Conservation (phyloP, 1,140 invertebrate species). For the Apis laboriosa region DNA sequence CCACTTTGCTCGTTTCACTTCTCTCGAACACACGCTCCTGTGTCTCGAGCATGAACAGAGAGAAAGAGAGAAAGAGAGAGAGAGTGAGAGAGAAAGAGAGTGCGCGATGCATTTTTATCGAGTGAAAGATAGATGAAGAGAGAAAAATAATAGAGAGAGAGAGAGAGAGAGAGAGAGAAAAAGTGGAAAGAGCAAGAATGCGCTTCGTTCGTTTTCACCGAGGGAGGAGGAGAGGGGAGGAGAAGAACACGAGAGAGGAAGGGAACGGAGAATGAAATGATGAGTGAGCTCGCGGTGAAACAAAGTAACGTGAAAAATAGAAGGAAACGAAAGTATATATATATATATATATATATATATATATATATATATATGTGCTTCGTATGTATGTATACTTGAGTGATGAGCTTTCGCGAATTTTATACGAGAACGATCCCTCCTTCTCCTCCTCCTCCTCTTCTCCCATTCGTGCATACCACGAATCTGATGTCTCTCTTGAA, state of each 20-base stretch:
- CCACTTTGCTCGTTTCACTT: not conserved
- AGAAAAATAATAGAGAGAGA: not conserved
- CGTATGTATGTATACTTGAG: not conserved
- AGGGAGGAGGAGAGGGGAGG: conserved; percentile 5
- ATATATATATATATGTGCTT: too few species aligned
- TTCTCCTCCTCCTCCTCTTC: not conserved
- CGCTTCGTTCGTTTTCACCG: conserved; percentile 40
- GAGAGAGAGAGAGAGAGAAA: not conserved
- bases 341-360: too few species aligned
- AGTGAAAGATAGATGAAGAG: not conserved
- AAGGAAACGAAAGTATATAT: not conserved
- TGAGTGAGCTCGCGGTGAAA: not conserved
- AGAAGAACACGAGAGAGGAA: conserved; percentile 6
- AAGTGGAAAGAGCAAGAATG: conserved; percentile 34
- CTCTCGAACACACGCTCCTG: conserved; percentile 2
- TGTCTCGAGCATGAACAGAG: not conserved
- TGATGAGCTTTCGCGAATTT: conserved; percentile 14
- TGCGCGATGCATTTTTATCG: not conserved
- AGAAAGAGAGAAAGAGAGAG: too few species aligned
- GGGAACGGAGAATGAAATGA: conserved; percentile 9
- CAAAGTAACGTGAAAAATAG: conserved; percentile 10
- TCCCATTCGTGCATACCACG: not conserved
- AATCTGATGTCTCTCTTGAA: not conserved
- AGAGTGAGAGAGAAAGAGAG: too few species aligned
- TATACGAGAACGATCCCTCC: not conserved